These are phyloP conservation scores for Enteromius argenteus DNA, from an alignment of 2,797 vertebrate species.

Conservation along the genomic window DNA sequence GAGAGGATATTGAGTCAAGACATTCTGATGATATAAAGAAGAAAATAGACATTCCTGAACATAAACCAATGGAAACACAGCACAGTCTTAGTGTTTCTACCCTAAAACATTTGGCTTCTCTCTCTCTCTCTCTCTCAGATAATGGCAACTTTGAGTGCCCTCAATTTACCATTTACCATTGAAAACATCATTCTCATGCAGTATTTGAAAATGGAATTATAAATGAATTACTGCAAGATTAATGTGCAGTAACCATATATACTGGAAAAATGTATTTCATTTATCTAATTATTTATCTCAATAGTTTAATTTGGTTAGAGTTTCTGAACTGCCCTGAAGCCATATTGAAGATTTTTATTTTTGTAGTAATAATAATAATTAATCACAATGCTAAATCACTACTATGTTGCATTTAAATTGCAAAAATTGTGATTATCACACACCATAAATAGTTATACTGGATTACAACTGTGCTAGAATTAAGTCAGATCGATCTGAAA, in stretches of 20 bases:
- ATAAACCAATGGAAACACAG: neutral
- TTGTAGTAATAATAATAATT: neutral
- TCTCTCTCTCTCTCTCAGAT: neutral
- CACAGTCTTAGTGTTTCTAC: neutral
- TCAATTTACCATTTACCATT: neutral
- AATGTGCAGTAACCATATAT: neutral
- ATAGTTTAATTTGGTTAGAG: neutral
- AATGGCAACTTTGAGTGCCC: neutral
- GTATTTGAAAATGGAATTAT: neutral
- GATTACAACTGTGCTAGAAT: constrained; percentile 7
- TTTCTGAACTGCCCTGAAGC: neutral
- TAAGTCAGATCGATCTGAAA: constrained; percentile 5
- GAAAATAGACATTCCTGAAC: constrained; percentile 10
- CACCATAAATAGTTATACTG: neutral
- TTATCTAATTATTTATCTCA: neutral
- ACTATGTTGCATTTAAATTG: neutral
- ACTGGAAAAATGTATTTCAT: neutral
- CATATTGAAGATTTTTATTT: neutral
- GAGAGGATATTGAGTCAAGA: neutral
- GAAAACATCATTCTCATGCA: neutral
- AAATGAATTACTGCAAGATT: neutral
- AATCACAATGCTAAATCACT: neutral
- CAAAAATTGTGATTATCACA: neutral
- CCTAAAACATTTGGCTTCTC: neutral
- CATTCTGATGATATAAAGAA: neutral